Conservation (phyloP, 2,797 vertebrate genomes). For the Sus cebifrons region DNA sequence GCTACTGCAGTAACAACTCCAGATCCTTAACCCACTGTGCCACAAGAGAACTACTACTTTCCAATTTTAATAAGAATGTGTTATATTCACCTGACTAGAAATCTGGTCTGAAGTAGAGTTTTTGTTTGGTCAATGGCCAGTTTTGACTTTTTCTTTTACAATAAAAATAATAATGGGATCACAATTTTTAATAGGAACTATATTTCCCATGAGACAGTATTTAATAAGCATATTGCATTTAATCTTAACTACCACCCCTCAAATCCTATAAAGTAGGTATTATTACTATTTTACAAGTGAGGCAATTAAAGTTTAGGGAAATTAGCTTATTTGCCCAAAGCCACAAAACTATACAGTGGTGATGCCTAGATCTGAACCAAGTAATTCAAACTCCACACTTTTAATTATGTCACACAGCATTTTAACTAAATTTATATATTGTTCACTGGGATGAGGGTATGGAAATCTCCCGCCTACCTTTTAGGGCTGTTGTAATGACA, state of each 20-base stretch:
- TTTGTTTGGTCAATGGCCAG: background rate
- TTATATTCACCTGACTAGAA: background rate
- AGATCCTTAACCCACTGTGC: too few relatives aligned
- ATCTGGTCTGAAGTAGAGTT: background rate
- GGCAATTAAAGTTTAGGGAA: slow-evolving; percentile 4
- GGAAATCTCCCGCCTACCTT: background rate
- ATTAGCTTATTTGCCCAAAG: slow-evolving; percentile 14
- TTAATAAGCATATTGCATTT: background rate
- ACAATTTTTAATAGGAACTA: background rate
- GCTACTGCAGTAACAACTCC: too few relatives aligned
- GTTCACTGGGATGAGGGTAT: background rate
- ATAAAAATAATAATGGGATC: background rate
- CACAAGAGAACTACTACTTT: background rate
- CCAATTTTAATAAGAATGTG: background rate
- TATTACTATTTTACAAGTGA: background rate
- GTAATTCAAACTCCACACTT: slow-evolving; percentile 25
- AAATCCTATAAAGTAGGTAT: slow-evolving; percentile 44
- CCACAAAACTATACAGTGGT: background rate
- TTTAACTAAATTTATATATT: slow-evolving; percentile 4
- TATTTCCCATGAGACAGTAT: background rate
- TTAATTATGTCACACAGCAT: background rate
- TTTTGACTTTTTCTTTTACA: background rate
- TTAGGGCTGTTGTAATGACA: background rate
- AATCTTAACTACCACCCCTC: background rate
- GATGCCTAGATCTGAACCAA: background rate